Percentiles rank a stretch among this genome's conserved stretches.
Conservation (phyloP, 2,888 invertebrate genomes). For the Rhagium mordax region DNA sequence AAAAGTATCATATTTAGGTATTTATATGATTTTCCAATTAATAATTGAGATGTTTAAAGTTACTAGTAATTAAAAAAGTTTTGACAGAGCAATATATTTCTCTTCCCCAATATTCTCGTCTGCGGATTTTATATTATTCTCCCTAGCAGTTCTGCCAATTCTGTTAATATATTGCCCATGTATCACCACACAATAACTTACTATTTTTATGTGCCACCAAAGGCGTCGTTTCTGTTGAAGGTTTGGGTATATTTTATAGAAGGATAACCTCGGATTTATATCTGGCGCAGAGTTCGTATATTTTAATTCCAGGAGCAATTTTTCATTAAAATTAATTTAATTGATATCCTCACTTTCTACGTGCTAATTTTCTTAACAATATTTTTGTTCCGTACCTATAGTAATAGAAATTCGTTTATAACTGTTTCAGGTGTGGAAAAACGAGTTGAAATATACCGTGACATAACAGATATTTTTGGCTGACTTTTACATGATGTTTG, state of each 20-base stretch:
- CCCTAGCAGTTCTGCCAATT: constrained; percentile 28
- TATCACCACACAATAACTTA: constrained; percentile 31
- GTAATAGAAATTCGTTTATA: no score
- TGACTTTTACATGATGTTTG: no score
- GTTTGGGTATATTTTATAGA: constrained; percentile 21
- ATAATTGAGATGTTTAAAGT: not conserved
- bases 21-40: not conserved
- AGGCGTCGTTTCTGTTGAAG: constrained; percentile 20
- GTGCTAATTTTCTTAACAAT: no score
- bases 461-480: no score
- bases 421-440: no score
- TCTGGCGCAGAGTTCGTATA: not conserved
- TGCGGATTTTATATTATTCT: constrained; percentile 12
- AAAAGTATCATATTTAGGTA: not conserved
- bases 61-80: constrained; percentile 20
- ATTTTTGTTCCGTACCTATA: no score
- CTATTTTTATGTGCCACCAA: constrained; percentile 32
- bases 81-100: constrained; percentile 13
- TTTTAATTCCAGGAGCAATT: not conserved
- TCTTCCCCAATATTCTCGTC: constrained; percentile 21
- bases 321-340: no score
- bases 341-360: no score
- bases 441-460: no score
- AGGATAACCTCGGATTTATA: constrained; percentile 15
- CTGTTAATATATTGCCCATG: constrained; percentile 22